Conservation (phyloP, 2,113 vertebrate genomes). For the Tyrannus savana region DNA sequence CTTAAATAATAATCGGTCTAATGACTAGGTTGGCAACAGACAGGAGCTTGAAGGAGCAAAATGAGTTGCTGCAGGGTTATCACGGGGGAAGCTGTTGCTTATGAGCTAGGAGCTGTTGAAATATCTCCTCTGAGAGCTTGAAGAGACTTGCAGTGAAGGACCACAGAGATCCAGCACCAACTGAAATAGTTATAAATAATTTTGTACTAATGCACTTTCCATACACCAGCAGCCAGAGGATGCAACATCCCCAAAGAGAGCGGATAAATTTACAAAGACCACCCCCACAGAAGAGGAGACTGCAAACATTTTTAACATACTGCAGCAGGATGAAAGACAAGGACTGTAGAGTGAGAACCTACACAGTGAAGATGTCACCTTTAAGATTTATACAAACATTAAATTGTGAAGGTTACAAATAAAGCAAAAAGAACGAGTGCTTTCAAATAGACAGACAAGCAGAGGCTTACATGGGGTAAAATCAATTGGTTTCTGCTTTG, state of each 20-base stretch:
- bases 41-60: not conserved
- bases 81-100: not conserved
- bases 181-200: not conserved
- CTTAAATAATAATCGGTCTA: not conserved
- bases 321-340: not conserved
- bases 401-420: not conserved
- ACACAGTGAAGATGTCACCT: not conserved
- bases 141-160: not conserved
- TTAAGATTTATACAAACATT: not conserved
- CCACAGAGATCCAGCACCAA: not conserved
- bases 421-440: not conserved
- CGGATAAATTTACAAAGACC: not conserved
- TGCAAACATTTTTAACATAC: not conserved
- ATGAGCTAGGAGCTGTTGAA: not conserved
- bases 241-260: not conserved
- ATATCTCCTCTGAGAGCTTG: not conserved
- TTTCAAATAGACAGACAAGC: not conserved
- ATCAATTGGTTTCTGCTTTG: not conserved
- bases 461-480: not conserved
- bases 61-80: not conserved
- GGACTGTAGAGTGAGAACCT: not conserved
- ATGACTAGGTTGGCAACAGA: not conserved
- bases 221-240: not conserved
- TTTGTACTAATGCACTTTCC: not conserved
- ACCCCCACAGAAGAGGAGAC: not conserved